Evolutionary conservation across 2,797 vertebrate genomes (phyloP).

Genomic region (Hephaestus fuliginosus): DNA sequence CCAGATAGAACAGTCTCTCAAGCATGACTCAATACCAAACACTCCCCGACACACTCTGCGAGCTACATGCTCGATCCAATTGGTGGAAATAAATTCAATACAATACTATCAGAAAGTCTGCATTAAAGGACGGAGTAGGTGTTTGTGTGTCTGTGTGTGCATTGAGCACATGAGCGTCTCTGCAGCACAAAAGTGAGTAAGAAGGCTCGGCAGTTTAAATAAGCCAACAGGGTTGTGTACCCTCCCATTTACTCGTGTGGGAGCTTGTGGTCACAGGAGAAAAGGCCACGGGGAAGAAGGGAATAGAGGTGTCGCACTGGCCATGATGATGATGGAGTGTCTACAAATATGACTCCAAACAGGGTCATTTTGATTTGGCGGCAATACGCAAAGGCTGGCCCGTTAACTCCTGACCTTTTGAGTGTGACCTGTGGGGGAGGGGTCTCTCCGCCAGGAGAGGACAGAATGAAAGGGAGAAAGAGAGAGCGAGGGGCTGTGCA

Average conservation of each 20-base stretch:
- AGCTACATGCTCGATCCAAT: constrained; percentile 74
- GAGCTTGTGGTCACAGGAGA: constrained; percentile 73
- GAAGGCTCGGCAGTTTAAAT: constrained; percentile 78
- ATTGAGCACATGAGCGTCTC: constrained; percentile 47
- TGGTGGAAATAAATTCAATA: constrained; percentile 78
- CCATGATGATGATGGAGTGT: constrained; percentile 88
- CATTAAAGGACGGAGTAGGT: constrained; percentile 42
- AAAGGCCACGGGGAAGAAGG: constrained; percentile 79
- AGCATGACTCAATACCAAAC: constrained; percentile 82
- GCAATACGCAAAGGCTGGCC: constrained; percentile 80
- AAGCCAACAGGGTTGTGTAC: constrained; percentile 77
- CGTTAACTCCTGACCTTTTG: constrained; percentile 87
- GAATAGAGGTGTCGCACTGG: constrained; percentile 78
- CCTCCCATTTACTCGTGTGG: constrained; percentile 73
- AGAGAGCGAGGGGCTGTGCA: constrained; percentile 82
- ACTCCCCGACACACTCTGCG: constrained; percentile 73
- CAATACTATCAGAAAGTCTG: constrained; percentile 60
- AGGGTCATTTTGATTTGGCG: constrained; percentile 87
- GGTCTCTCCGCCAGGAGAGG: constrained; percentile 74
- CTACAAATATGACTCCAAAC: constrained; percentile 89
- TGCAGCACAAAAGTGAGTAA: constrained; percentile 65
- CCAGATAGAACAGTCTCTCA: constrained; percentile 73
- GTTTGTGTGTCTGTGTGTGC: constrained; percentile 44
- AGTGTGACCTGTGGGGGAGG: constrained; percentile 83
- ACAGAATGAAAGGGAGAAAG: constrained; percentile 71